A percentile compares a stretch with the other conserved stretches of the same genome.
Evolutionary conservation across 1,140 invertebrate species (phyloP).

Genomic region (Nixonia krombeini): DNA sequence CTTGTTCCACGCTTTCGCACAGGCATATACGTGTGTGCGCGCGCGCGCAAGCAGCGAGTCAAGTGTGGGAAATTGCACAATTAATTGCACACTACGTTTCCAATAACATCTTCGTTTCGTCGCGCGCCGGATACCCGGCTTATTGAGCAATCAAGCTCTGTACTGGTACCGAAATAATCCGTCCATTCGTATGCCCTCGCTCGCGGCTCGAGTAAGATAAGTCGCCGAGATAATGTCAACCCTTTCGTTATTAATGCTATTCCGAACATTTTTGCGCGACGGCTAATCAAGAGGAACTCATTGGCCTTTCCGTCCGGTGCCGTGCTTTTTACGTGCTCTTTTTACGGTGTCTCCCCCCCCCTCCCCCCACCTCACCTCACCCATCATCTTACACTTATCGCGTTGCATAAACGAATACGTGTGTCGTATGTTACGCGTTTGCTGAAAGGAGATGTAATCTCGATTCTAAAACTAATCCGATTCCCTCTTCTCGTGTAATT

Average conservation of each 20-base stretch:
- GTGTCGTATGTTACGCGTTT: conserved; percentile 29
- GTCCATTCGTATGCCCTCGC: not conserved
- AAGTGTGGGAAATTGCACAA: conserved; percentile 1
- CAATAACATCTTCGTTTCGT: too few species aligned
- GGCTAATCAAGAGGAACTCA: not conserved
- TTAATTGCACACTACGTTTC: not conserved
- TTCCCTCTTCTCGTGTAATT: conserved; percentile 32
- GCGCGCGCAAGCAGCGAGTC: too few species aligned
- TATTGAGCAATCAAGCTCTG: too few species aligned
- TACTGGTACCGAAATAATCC: not conserved
- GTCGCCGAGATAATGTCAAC: not conserved
- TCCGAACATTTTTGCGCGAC: not conserved
- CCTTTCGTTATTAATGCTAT: not conserved
- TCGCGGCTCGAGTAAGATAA: not conserved
- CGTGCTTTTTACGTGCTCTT: not conserved
- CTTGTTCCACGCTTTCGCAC: not conserved
- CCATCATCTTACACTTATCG: too few species aligned
- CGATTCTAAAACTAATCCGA: conserved; percentile 38
- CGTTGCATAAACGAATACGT: conserved; percentile 25
- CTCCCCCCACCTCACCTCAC: too few species aligned
- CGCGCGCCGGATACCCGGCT: too few species aligned
- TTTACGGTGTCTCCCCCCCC: not conserved
- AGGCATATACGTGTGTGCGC: too few species aligned
- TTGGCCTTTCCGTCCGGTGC: not conserved
- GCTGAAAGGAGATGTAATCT: conserved; percentile 37